phyloP scores from a whole-genome alignment of 2,888 invertebrate species.

The Listrodromus nycthemerus region DNA sequence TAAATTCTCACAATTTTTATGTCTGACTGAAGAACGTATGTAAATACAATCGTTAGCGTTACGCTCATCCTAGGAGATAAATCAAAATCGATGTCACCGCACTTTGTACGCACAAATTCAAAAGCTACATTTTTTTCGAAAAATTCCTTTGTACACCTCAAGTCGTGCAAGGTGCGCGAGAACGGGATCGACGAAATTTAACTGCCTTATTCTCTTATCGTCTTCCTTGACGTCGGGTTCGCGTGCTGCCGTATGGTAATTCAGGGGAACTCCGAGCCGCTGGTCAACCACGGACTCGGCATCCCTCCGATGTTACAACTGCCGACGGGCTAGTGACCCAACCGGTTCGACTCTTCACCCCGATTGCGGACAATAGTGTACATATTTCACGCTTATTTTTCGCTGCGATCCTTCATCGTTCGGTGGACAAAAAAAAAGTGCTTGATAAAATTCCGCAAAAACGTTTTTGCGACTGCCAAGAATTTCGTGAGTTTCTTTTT shows the following conservation, averaged over 20 bases:
- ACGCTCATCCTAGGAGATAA: not conserved
- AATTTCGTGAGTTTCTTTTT: not conserved
- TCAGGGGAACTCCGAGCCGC: constrained; percentile 76
- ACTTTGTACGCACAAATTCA: not conserved
- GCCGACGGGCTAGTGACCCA: constrained; percentile 64
- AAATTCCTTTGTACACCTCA: not conserved
- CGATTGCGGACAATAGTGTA: constrained; percentile 19
- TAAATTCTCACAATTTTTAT: not conserved
- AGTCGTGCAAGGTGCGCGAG: constrained; percentile 23
- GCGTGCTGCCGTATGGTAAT: constrained; percentile 83
- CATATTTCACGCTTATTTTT: constrained; percentile 50
- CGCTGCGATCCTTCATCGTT: constrained; percentile 15
- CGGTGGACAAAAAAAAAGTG: not conserved
- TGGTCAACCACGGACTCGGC: constrained; percentile 75
- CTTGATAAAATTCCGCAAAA: not conserved
- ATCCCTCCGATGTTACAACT: constrained; percentile 57
- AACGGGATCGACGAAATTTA: constrained; percentile 55
- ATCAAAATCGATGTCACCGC: not conserved
- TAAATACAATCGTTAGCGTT: not conserved
- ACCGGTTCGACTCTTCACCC: constrained; percentile 41
- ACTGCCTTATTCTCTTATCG: constrained; percentile 78
- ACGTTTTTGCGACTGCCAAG: not conserved
- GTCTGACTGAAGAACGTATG: not conserved
- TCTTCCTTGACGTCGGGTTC: constrained; percentile 81
- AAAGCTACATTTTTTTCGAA: not conserved